Base-by-base conservation (phyloP, 2,888 invertebrate species). In the Cephus pygmeus region DNA sequence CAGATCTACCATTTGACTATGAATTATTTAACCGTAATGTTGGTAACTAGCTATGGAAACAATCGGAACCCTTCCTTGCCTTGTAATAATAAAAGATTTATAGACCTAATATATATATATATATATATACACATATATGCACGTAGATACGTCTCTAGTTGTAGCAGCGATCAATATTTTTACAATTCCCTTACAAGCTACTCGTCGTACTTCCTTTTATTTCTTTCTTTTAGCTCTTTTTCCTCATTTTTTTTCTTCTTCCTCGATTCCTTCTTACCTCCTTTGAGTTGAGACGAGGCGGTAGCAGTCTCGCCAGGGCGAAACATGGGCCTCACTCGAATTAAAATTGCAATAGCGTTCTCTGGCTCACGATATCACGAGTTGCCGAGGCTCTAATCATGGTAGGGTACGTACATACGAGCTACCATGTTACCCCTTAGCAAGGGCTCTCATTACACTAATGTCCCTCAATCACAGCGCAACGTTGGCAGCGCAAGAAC, bases 381-480 rank as follows among this genome's bases (percentile, higher is more conserved):
- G 86, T 82, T 86, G 82, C 79, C 80, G 83, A 82, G 86, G 85
- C 88, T 87, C 88, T 88, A 88, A 88, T 88, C 87, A 87, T 85
- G 82, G 40, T 23, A 56, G 40, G 74, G 36, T 34, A 36, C 36
- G 34, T 34, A 36, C 36, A 15, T 34, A 35, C 76, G 76, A 78
- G 88, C 90, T 90, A 90, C 90, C 83, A 85, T 85, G 86, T 90
- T 90, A 90, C 88, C 88, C 89, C 86, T 88, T 86, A 84, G 83
- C 86, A 81, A 84, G 85, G 78, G 86, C 87, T 87, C 86, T 89
- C 88, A 90, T 91, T 89, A 90, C 84, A 77, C 86, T 90, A 91
- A 91, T 90, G 88, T 88, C 87, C 87, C 88, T 84, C 87, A 88
- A 88, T 88, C 87, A 88, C 83, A 84, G 81, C 82, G 81, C 85